Base-by-base conservation (phyloP, 2,888 invertebrate species). In the Choristoneura rosaceana region DNA sequence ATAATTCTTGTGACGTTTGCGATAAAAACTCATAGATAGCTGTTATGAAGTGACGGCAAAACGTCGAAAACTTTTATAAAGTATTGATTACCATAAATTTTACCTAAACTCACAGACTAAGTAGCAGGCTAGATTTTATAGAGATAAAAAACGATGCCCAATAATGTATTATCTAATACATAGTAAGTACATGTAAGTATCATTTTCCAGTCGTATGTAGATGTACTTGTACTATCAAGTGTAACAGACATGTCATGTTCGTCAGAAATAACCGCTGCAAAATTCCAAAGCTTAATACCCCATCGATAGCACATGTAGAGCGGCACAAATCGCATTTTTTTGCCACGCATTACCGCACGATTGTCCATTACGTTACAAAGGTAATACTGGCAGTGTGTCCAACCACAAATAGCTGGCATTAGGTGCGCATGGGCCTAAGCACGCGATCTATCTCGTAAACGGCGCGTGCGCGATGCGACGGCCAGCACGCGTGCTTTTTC, bases 371-470 rank as follows among this genome's bases (percentile, higher is more conserved):
- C 77, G 76, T 74, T 76, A 78, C 75, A 76, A 80, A 82, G 77
- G 80, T 79, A 80, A 75, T 75, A 75, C 76, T 63, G 75, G 79
- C 75, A 74, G 81, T 83, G 83, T 86, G 82, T 82, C 85, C 76
- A 84, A 91, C 91, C 92, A 82, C 92, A 91, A 91, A 90, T 90
- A 80, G 84, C 79, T 71, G 77, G 81, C 83, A 87, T 90, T 90
- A 87, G 81, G 76, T 76, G 81, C 84, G 87, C 86, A 81, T 80
- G 84, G 76, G 79, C 74, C 71, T 76, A 79, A 81, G 87, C 90
- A 89, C 90, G 87, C 90, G 90, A 89, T 82, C 81, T 76, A 79
- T 85, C 85, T 84, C 84, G 82, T 79, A 79, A 76, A 70, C 50
- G 43, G 64, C 71, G 55, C 55, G 55, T 55, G 55, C 70, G 76